Percentiles rank a stretch among this genome's conserved stretches.
Conservation (phyloP, 2,113 vertebrate species). For the Tachysurus fulvidraco region DNA sequence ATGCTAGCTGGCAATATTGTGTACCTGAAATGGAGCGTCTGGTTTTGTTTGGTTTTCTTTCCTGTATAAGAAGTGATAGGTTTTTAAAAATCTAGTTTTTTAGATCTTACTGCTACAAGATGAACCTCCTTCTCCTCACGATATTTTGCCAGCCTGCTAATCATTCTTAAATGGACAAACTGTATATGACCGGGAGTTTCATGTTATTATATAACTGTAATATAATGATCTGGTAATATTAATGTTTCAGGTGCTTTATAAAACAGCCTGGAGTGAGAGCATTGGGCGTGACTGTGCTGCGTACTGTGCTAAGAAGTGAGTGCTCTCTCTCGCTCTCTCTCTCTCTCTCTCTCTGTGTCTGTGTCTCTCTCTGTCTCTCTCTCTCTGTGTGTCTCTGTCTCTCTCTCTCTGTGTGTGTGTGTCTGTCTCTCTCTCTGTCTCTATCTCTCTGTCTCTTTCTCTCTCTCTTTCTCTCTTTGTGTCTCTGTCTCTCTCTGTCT, state of each 20-base stretch:
- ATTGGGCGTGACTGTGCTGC: constrained; percentile 85
- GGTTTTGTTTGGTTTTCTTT: not conserved
- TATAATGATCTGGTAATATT: not conserved
- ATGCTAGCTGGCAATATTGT: not conserved
- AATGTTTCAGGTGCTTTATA: constrained; percentile 86
- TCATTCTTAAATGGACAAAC: not conserved
- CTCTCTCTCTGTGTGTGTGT: no score
- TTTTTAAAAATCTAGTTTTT: no score
- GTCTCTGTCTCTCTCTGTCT: no score
- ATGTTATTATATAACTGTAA: not conserved
- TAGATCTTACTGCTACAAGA: no score
- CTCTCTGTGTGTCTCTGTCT: no score
- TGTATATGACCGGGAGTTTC: no score
- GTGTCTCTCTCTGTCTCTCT: no score
- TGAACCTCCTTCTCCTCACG: no score
- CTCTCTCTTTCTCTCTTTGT: no score
- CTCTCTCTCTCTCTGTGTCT: no score
- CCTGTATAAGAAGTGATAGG: not conserved
- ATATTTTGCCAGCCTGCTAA: not conserved
- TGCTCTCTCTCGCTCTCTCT: not conserved
- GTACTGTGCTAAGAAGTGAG: constrained; percentile 92
- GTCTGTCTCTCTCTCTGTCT: no score
- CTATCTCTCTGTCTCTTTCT: no score
- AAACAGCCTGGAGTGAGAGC: constrained; percentile 94
- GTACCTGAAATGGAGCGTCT: not conserved